A percentile compares a stretch with the other conserved stretches of the same genome.
phyloP scores from a whole-genome alignment of 2,888 invertebrate species.

The Adineta ricciae region DNA sequence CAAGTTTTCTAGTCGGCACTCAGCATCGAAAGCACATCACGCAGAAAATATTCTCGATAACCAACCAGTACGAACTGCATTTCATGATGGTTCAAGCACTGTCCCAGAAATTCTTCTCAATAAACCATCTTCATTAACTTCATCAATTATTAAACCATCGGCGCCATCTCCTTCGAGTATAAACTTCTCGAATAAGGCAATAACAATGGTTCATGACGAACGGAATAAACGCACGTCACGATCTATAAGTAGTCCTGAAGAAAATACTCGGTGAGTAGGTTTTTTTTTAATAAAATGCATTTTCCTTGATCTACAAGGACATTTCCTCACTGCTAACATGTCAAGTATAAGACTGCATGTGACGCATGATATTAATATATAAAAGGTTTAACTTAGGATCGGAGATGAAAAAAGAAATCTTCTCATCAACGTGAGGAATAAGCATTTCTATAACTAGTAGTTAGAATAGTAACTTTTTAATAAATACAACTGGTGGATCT shows the following conservation, averaged over 20 bases:
- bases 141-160: neutral
- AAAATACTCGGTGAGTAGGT: neutral
- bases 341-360: too few relatives aligned
- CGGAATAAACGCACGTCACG: neutral
- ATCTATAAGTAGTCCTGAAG: neutral
- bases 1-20: neutral
- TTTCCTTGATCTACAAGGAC: too few relatives aligned
- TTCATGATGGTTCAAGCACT: neutral
- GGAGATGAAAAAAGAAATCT: too few relatives aligned
- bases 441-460: too few relatives aligned
- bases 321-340: too few relatives aligned
- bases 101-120: neutral
- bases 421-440: too few relatives aligned
- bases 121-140: neutral
- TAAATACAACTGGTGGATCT: too few relatives aligned
- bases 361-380: too few relatives aligned
- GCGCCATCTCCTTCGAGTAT: neutral
- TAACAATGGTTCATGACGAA: neutral
- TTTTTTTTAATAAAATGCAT: neutral
- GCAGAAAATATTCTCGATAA: neutral
- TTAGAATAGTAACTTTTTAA: too few relatives aligned
- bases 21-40: neutral
- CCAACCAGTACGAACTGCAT: neutral
- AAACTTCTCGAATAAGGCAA: neutral
- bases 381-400: too few relatives aligned